Evolutionary conservation across 1,140 invertebrate species (phyloP), one percentile per base, ranked within the genome.

Genomic region (Camponotus floridanus): DNA sequence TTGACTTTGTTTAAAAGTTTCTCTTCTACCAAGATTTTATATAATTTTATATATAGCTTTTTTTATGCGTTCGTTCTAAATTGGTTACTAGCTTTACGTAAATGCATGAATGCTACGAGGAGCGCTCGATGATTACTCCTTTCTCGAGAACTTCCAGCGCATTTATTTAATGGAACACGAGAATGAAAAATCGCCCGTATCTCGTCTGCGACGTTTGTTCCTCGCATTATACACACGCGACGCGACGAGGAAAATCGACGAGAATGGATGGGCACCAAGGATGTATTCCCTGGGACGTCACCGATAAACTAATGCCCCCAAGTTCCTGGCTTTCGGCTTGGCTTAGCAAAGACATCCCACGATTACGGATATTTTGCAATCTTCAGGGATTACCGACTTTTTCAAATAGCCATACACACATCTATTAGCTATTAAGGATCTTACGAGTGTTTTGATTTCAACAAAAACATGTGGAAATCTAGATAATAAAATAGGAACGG

Each of bases 161-260:
- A 89, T 91, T 91, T 91, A 89, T 92, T 92, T 90, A 92, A 85
- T 87, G 83, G 91, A 85, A 45, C 80, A 76, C 78, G 74, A 83
- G 81, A 74, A 74, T 76, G 74, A 86, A 86, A 90, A 88, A 90
- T 91, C 68, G 57, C 76, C 73, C 59, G 88, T 90, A 88, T 89
- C 88, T 31, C 51, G 31, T 36, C 31, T 15, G 45, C 59, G 62
- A 87, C 87, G 87, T 86, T 90, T 80, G 86, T 87, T 67, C 64
- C 33, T 89, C 74, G 80, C 76, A 73, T 88, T 59, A 85, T 87
- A 74, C 51, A 83, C 57, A 57, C 73, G 76, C 57, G 42, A 64
- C 42, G 33, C 64, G 48, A 51, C 21, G 55, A 70, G n/a, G 64
- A 70, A 45, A 80, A 80, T 80, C 65, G 76, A 80, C 64, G 33